phyloP scores from a whole-genome alignment of 2,113 vertebrate genomes.

The Calidris pugnax region DNA sequence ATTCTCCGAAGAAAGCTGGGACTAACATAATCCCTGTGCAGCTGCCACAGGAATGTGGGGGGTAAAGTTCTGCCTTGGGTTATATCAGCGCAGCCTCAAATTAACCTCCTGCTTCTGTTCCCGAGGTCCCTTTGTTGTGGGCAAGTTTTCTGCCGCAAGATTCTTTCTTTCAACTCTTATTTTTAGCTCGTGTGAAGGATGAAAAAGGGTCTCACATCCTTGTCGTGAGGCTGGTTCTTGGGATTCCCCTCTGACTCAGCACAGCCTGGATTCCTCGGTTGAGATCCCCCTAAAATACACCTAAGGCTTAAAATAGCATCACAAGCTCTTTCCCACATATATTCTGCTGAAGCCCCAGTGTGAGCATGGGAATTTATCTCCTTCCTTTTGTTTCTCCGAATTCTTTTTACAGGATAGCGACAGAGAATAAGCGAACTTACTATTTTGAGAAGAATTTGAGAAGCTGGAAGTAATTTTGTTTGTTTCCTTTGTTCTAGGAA shows the following conservation, averaged over 20 bases:
- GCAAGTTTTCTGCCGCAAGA: neutral
- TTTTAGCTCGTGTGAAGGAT: neutral
- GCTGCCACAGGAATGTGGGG: neutral
- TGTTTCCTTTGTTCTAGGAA: neutral
- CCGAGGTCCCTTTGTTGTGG: neutral
- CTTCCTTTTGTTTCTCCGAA: neutral
- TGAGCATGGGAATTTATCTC: neutral
- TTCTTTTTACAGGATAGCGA: neutral
- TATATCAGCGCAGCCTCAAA: neutral
- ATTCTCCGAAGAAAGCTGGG: neutral
- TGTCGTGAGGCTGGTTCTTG: neutral
- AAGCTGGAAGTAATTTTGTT: slow-evolving; percentile 2
- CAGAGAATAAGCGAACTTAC: neutral
- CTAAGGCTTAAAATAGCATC: neutral
- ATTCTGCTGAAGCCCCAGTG: neutral
- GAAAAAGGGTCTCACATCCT: neutral
- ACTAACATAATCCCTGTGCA: neutral
- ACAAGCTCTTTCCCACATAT: neutral
- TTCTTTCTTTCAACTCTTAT: neutral
- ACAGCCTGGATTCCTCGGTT: neutral
- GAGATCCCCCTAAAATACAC: neutral
- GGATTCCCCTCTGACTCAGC: neutral
- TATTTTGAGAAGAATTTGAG: neutral
- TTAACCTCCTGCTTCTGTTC: neutral
- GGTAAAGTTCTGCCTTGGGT: neutral